These are phyloP conservation scores for Entelurus aequoreus DNA, from an alignment of 2,113 vertebrate genomes.

Conservation along the genomic window DNA sequence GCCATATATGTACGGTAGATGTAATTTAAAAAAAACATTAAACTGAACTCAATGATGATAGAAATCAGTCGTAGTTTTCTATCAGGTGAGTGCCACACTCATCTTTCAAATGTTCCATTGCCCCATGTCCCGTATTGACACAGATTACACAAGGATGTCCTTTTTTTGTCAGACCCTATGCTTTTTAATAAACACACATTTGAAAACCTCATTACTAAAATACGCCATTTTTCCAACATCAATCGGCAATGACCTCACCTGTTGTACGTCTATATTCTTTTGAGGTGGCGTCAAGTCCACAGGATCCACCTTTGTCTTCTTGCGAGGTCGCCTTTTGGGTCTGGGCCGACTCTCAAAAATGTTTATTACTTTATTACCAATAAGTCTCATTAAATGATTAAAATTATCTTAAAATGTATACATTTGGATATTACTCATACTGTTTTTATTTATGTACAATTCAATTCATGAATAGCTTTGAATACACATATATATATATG, in stretches of 20 bases:
- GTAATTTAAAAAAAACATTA: too few relatives aligned
- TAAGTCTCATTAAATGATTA: too few relatives aligned
- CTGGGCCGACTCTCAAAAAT: slow-evolving; percentile 34
- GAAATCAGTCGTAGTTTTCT: too few relatives aligned
- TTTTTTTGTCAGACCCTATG: neutral
- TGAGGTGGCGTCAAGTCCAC: slow-evolving; percentile 55
- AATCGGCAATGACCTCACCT: slow-evolving; percentile 61
- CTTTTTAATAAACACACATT: slow-evolving; percentile 7
- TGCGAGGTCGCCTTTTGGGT: slow-evolving; percentile 43
- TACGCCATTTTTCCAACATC: neutral
- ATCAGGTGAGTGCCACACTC: too few relatives aligned
- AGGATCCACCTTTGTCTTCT: slow-evolving; percentile 24
- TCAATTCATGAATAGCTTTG: too few relatives aligned
- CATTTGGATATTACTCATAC: too few relatives aligned
- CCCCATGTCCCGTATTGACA: slow-evolving; percentile 20
- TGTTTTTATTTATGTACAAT: too few relatives aligned
- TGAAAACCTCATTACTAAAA: neutral
- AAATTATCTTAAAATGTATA: too few relatives aligned
- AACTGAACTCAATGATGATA: too few relatives aligned
- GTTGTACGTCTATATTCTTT: slow-evolving; percentile 58
- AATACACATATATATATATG: too few relatives aligned
- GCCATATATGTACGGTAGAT: too few relatives aligned
- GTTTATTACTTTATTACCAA: too few relatives aligned
- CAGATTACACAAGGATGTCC: slow-evolving; percentile 26
- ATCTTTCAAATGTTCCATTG: neutral